phyloP scores from a whole-genome alignment of 2,797 vertebrate genomes.

The Muscicapa striata region DNA sequence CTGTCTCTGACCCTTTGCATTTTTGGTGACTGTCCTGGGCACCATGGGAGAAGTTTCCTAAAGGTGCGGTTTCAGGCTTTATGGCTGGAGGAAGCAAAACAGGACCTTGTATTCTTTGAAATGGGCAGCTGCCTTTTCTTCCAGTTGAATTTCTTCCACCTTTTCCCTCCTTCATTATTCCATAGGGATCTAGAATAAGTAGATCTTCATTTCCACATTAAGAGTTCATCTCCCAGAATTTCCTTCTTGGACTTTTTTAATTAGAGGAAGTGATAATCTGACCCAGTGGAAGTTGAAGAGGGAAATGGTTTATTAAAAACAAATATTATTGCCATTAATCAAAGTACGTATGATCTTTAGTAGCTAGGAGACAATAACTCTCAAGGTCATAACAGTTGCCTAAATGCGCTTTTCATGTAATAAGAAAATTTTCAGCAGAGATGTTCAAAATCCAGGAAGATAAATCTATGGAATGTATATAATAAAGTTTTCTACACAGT shows the following conservation, averaged over 20 bases:
- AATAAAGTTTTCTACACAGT: neutral
- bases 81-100: neutral
- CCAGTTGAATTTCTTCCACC: neutral
- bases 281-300: neutral
- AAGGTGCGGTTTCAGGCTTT: neutral
- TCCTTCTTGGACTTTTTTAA: constrained; percentile 25
- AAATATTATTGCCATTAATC: neutral
- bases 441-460: neutral
- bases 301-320: constrained; percentile 22
- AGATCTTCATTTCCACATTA: constrained; percentile 16
- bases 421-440: neutral
- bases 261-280: constrained; percentile 35
- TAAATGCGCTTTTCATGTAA: neutral
- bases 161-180: constrained; percentile 26
- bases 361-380: neutral
- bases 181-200: neutral
- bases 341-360: neutral
- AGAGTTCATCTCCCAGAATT: constrained; percentile 48
- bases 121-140: neutral
- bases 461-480: neutral
- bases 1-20: neutral
- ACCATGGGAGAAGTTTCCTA: neutral
- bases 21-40: neutral
- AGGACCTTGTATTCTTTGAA: neutral
- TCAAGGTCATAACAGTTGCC: neutral